Evolutionary conservation across 2,888 invertebrate species (phyloP).

Genomic region (Gari tellinella): DNA sequence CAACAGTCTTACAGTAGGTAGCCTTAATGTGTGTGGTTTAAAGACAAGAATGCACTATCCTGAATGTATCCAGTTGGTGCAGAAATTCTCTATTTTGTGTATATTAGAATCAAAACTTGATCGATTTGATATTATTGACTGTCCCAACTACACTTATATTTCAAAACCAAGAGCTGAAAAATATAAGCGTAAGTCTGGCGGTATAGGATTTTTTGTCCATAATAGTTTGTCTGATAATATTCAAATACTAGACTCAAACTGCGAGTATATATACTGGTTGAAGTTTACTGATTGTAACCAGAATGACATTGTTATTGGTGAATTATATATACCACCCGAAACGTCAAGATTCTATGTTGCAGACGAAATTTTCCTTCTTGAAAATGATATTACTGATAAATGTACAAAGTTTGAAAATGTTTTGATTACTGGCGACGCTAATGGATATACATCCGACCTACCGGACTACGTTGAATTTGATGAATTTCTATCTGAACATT

Average conservation of each 20-base stretch:
- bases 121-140: constrained; percentile 8
- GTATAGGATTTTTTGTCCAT: constrained; percentile 16
- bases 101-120: constrained; percentile 12
- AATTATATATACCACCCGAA: constrained; percentile 11
- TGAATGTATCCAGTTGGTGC: constrained; percentile 11
- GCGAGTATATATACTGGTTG: constrained; percentile 17
- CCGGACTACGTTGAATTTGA: constrained; percentile 13
- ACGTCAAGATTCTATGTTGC: constrained; percentile 12
- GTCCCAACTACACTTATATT: neutral
- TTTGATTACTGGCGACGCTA: constrained; percentile 13
- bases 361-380: constrained; percentile 14
- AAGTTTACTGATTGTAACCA: neutral
- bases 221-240: neutral
- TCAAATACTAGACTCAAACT: constrained; percentile 4
- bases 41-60: constrained; percentile 12
- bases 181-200: constrained; percentile 16
- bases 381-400: constrained; percentile 9
- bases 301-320: neutral
- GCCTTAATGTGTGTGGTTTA: too few relatives aligned
- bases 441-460: constrained; percentile 4
- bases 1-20: too few relatives aligned
- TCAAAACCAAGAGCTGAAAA: neutral
- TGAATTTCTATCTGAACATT: constrained; percentile 10
- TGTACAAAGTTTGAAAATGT: constrained; percentile 5
- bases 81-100: constrained; percentile 3